Evolutionary conservation across 2,113 vertebrate species (phyloP).

Genomic region (Theristicus caerulescens): DNA sequence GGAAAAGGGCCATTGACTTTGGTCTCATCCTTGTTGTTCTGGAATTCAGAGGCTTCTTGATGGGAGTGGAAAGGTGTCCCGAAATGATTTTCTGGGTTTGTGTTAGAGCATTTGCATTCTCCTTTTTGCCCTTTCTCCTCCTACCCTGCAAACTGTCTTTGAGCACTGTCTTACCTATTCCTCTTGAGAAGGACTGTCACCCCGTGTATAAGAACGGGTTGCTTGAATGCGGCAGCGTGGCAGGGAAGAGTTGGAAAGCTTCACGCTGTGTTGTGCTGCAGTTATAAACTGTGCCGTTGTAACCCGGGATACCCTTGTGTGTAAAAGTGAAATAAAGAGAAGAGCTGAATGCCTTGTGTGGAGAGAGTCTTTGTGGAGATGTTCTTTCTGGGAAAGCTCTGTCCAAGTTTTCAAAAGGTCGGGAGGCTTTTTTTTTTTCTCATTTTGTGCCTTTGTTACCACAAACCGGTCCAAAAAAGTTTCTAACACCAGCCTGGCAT

Average conservation of each 20-base stretch:
- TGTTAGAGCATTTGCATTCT: not conserved
- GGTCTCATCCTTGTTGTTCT: not conserved
- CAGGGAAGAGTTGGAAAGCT: accelerated
- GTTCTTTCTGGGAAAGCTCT: not conserved
- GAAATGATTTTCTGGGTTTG: accelerated
- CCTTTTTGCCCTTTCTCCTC: not conserved
- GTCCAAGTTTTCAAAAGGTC: accelerated
- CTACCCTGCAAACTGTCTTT: not conserved
- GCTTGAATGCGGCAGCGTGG: not conserved
- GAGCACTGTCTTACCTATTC: not conserved
- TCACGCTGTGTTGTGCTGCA: not conserved
- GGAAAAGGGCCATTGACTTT: not conserved
- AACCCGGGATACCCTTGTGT: accelerated
- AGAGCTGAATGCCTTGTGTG: accelerated
- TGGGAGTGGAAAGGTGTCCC: not conserved
- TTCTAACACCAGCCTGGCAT: too few species aligned
- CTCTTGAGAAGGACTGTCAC: not conserved
- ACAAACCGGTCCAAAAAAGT: too few species aligned
- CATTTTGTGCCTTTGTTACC: too few species aligned
- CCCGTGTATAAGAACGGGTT: accelerated
- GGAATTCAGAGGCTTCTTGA: not conserved
- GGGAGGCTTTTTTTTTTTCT: too few species aligned
- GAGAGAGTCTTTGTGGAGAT: not conserved
- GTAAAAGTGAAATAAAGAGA: not conserved
- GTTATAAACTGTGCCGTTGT: not conserved